phyloP scores from a whole-genome alignment of 2,113 vertebrate species.

The Heliornis fulica region DNA sequence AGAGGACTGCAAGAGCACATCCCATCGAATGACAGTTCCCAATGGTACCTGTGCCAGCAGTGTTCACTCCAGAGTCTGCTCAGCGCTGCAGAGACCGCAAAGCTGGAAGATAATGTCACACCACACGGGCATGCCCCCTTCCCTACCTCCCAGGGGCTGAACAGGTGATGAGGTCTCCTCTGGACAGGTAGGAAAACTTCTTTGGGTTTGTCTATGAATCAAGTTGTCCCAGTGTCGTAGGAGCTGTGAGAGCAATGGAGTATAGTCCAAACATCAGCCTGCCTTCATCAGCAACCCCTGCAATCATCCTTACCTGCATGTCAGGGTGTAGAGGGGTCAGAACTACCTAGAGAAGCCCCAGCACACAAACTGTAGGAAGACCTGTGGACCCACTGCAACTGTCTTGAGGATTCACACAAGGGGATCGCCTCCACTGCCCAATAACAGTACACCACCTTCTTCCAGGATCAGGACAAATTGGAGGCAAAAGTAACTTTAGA shows the following conservation, averaged over 20 bases:
- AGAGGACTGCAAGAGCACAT: neutral
- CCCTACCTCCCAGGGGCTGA: no score
- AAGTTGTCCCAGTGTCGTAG: neutral
- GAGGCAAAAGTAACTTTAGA: neutral
- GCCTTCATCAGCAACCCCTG: neutral
- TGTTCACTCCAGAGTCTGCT: neutral
- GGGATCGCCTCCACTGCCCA: neutral
- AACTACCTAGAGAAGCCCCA: neutral
- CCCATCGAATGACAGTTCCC: neutral
- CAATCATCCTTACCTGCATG: neutral
- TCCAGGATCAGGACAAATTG: neutral
- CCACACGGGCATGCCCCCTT: no score
- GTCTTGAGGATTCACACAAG: neutral
- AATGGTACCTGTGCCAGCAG: neutral
- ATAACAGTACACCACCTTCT: neutral
- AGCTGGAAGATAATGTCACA: no score
- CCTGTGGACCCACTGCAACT: neutral
- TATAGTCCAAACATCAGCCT: neutral
- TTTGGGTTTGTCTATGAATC: neutral
- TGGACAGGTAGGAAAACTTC: neutral
- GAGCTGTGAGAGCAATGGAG: neutral
- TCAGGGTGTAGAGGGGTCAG: neutral
- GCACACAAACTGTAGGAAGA: neutral
- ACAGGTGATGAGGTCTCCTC: neutral
- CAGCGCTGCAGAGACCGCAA: neutral